A percentile compares a stretch with the other conserved stretches of the same genome.
Conservation (phyloP, 1,140 invertebrate species). For the Sminthurinus signatus region DNA sequence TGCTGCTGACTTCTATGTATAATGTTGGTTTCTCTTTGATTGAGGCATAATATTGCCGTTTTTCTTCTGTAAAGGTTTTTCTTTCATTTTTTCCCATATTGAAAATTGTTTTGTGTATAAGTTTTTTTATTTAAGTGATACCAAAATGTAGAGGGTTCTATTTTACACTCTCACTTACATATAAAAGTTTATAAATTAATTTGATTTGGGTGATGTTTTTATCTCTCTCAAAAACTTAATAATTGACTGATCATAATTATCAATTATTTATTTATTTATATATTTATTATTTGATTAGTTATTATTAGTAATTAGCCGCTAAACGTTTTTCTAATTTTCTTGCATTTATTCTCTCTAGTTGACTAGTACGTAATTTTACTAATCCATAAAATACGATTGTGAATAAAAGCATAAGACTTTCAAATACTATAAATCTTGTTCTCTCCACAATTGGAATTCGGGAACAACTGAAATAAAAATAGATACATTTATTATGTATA, state of each 20-base stretch:
- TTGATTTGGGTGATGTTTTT: too few relatives aligned
- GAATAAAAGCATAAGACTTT: conserved; percentile 61
- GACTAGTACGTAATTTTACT: conserved; percentile 53
- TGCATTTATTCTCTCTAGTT: conserved; percentile 54
- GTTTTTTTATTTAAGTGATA: not conserved
- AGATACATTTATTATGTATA: conserved; percentile 5
- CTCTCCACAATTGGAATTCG: conserved; percentile 45
- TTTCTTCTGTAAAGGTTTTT: conserved; percentile 12
- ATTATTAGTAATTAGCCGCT: conserved; percentile 40
- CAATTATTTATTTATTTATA: too few relatives aligned
- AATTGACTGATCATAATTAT: too few relatives aligned
- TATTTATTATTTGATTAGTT: too few relatives aligned
- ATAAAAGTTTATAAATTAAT: too few relatives aligned
- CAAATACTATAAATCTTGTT: conserved; percentile 74
- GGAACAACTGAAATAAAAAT: conserved; percentile 45
- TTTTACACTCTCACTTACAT: not conserved
- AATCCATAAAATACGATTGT: conserved; percentile 56
- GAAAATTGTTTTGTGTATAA: not conserved
- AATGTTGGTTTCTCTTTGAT: conserved; percentile 20
- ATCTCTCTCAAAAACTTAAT: too few relatives aligned
- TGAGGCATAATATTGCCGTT: conserved; percentile 8
- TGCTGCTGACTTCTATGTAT: conserved; percentile 13
- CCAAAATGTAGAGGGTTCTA: not conserved
- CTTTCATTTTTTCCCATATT: conserved; percentile 8
- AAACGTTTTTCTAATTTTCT: conserved; percentile 57